phyloP scores from a whole-genome alignment of 1,140 invertebrate genomes.

The Drosophila tani region DNA sequence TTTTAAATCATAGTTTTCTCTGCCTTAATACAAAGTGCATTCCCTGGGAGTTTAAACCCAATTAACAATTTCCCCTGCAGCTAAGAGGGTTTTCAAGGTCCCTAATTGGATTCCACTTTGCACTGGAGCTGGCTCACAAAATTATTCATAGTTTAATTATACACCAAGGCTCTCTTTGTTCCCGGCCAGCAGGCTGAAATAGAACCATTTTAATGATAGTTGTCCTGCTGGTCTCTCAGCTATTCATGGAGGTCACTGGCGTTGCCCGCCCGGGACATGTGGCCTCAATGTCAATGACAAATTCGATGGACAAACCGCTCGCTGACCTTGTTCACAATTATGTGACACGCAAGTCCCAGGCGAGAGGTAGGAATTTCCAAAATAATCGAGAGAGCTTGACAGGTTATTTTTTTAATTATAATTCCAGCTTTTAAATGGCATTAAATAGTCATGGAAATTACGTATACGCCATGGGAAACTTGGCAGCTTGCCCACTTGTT shows the following conservation, averaged over 20 bases:
- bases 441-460: slow-evolving; percentile 45
- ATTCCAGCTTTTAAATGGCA: slow-evolving; percentile 25
- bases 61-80: not conserved
- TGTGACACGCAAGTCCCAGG: slow-evolving; percentile 16
- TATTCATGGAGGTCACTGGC: slow-evolving; percentile 32
- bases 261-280: slow-evolving; percentile 26
- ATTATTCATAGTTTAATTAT: slow-evolving; percentile 34
- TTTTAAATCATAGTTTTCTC: too few species aligned
- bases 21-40: not conserved
- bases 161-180: slow-evolving; percentile 18
- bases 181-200: slow-evolving; percentile 3
- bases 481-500: slow-evolving; percentile 49
- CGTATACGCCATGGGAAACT: slow-evolving; percentile 30
- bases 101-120: slow-evolving; percentile 20
- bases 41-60: not conserved
- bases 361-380: not conserved
- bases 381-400: slow-evolving; percentile 4
- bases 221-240: slow-evolving; percentile 7
- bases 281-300: slow-evolving; percentile 48
- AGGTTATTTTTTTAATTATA: slow-evolving; percentile 20
- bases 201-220: slow-evolving; percentile 16
- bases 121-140: not conserved
- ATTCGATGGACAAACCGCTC: slow-evolving; percentile 10
- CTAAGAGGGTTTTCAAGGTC: slow-evolving; percentile 6
- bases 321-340: slow-evolving; percentile 25